A percentile compares a stretch with the other conserved stretches of the same genome.
Conservation (phyloP, 2,888 invertebrate species). For the Venusia cambrica region DNA sequence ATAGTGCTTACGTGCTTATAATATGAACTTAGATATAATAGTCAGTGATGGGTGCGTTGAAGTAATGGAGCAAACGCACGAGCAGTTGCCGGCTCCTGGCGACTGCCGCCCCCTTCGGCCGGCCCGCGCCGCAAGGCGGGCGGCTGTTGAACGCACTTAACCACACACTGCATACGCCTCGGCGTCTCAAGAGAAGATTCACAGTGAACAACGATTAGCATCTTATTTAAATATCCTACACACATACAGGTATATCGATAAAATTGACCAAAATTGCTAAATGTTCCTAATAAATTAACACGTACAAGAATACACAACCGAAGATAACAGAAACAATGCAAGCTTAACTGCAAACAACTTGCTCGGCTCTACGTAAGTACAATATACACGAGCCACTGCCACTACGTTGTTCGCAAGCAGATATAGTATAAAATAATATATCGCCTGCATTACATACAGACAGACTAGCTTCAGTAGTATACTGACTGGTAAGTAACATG, state of each 20-base stretch:
- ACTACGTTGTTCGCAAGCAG: constrained; percentile 44
- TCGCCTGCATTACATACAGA: constrained; percentile 60
- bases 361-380: constrained; percentile 32
- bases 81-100: constrained; percentile 25
- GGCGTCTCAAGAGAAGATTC: constrained; percentile 32
- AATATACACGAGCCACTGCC: constrained; percentile 36
- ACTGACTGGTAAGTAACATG: constrained; percentile 41
- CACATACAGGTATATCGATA: constrained; percentile 59
- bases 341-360: constrained; percentile 35
- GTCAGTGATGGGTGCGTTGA: constrained; percentile 51
- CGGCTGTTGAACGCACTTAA: too few species aligned
- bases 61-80: constrained; percentile 41
- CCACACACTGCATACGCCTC: too few species aligned
- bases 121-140: too few species aligned
- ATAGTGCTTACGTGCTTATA: constrained; percentile 57
- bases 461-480: constrained; percentile 48
- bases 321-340: constrained; percentile 9
- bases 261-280: constrained; percentile 74
- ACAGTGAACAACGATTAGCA: constrained; percentile 54
- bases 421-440: constrained; percentile 42
- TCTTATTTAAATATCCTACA: constrained; percentile 50
- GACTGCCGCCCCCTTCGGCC: too few species aligned
- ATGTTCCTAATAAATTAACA: constrained; percentile 43
- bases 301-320: constrained; percentile 14
- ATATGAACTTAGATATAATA: constrained; percentile 47